Percentiles rank a stretch among this genome's conserved stretches.
phyloP scores from a whole-genome alignment of 2,797 vertebrate genomes.

The Eidolon dupreanum region DNA sequence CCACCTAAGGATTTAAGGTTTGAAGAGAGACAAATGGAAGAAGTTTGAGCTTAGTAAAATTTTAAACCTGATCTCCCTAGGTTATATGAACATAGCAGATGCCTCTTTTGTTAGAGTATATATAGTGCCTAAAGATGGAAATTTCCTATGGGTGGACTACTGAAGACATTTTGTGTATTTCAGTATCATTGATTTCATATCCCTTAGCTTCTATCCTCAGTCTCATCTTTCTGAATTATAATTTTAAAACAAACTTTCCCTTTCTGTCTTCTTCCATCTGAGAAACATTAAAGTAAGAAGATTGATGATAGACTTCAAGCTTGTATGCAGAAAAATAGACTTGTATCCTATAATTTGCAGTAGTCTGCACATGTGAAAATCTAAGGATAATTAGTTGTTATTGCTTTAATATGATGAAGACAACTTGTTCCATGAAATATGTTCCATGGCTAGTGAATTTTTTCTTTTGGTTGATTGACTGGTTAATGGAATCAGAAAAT shows the following conservation, averaged over 20 bases:
- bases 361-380: slow-evolving; percentile 46
- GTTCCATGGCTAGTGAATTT: slow-evolving; percentile 62
- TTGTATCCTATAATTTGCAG: slow-evolving; percentile 55
- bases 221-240: slow-evolving; percentile 60
- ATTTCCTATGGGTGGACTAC: neutral
- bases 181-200: slow-evolving; percentile 51
- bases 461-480: slow-evolving; percentile 59
- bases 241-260: neutral
- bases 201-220: neutral
- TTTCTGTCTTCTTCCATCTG: slow-evolving; percentile 29
- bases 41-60: neutral
- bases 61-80: neutral
- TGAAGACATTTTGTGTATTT: slow-evolving; percentile 10
- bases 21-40: neutral
- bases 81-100: slow-evolving; percentile 35
- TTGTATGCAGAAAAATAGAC: slow-evolving; percentile 60
- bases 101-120: neutral
- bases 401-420: slow-evolving; percentile 57
- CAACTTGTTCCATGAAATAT: slow-evolving; percentile 34
- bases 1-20: neutral
- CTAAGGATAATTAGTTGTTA: slow-evolving; percentile 63
- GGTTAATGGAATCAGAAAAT: slow-evolving; percentile 65
- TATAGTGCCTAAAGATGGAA: neutral
- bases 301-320: slow-evolving; percentile 56
- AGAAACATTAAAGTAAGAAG: slow-evolving; percentile 64